Evolutionary conservation across 2,113 vertebrate genomes (phyloP).

Genomic region (Synodontis membranacea): DNA sequence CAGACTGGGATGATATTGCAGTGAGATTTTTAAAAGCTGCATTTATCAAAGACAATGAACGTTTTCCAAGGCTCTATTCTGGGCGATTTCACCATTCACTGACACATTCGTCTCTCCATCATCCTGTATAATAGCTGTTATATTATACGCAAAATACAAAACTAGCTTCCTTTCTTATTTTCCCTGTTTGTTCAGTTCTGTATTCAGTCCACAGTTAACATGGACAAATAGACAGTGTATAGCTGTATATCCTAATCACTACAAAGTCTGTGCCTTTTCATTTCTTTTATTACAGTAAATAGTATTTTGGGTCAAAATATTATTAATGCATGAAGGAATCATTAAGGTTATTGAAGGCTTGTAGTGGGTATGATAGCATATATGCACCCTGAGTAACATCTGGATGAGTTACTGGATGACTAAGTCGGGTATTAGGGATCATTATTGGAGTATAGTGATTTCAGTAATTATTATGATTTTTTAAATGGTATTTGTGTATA

Average conservation of each 20-base stretch:
- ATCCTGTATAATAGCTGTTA: neutral
- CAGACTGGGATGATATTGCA: neutral
- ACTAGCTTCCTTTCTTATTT: neutral
- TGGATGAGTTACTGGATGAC: neutral
- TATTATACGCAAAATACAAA: neutral
- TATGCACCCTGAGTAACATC: neutral
- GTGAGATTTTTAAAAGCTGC: slow-evolving; percentile 17
- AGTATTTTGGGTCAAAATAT: neutral
- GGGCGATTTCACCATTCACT: neutral
- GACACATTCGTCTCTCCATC: neutral
- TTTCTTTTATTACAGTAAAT: neutral
- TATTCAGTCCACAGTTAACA: neutral
- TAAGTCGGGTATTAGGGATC: neutral
- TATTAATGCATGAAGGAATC: neutral
- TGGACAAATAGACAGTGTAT: neutral
- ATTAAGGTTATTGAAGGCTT: too few relatives aligned
- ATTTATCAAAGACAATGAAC: neutral
- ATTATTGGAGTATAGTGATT: neutral
- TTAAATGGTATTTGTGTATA: neutral
- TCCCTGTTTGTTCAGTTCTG: neutral
- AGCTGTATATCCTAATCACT: neutral
- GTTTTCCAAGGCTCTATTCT: slow-evolving; percentile 8
- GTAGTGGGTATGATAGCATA: too few relatives aligned
- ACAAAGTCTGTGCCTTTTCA: neutral
- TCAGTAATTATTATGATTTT: neutral